Conservation (phyloP, 2,113 vertebrate species). For the Megaleporinus macrocephalus region DNA sequence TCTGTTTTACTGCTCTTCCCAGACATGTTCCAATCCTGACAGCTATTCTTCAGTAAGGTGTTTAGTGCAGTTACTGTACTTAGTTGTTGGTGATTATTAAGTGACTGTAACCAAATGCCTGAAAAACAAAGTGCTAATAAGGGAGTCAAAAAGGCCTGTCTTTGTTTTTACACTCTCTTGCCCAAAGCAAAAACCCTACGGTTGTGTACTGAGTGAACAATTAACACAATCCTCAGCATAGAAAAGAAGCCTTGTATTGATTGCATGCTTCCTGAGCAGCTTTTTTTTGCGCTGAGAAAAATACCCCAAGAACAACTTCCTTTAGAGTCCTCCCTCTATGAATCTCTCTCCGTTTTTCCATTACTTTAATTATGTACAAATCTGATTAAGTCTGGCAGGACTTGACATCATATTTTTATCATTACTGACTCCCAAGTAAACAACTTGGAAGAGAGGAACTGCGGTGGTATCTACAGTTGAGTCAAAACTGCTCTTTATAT, state of each 20-base stretch:
- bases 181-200: not conserved
- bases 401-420: not conserved
- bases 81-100: constrained; percentile 1
- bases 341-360: not conserved
- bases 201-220: not conserved
- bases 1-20: not conserved
- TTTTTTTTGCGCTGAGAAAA: not conserved
- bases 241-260: not conserved
- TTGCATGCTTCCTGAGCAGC: not conserved
- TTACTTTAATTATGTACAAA: not conserved
- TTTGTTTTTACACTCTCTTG: not conserved
- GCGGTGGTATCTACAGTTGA: not conserved
- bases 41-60: not conserved
- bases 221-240: not conserved
- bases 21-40: not conserved
- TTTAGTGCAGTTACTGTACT: not conserved
- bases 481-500: not conserved
- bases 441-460: not conserved
- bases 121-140: constrained; percentile 25
- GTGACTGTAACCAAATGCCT: not conserved
- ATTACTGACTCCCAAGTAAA: not conserved
- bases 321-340: too few relatives aligned
- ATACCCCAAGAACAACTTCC: too few relatives aligned
- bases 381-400: not conserved
- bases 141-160: not conserved